phyloP scores from a whole-genome alignment of 2,888 invertebrate genomes.

The Tetheella fluctuosa region DNA sequence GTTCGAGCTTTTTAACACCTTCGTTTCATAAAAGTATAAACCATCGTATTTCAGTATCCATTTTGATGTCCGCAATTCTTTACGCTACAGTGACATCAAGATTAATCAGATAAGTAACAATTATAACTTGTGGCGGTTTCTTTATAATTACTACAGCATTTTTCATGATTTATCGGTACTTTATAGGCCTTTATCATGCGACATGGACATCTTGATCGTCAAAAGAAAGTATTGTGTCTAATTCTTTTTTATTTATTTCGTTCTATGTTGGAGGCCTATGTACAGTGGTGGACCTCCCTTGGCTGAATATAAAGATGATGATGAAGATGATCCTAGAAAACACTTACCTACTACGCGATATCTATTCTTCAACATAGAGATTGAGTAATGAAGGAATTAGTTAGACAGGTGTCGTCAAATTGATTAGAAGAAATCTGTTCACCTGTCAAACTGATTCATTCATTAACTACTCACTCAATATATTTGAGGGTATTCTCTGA shows the following conservation, averaged over 20 bases:
- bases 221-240: background rate
- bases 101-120: background rate
- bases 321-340: no score
- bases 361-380: no score
- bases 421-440: no score
- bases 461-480: no score
- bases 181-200: background rate
- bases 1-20: background rate
- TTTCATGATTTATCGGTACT: background rate
- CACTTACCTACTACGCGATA: no score
- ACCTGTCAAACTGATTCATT: no score
- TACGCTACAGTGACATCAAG: slow-evolving; percentile 1
- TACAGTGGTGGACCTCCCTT: no score
- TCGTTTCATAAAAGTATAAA: background rate
- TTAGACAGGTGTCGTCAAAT: no score
- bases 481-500: background rate
- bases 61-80: background rate
- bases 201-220: background rate
- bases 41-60: background rate
- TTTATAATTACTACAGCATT: background rate
- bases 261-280: no score
- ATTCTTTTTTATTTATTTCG: no score
- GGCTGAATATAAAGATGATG: no score
- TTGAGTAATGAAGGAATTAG: no score
- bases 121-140: background rate